These are phyloP conservation scores for Bos taurus DNA, from an alignment of 2,113 vertebrate species.

Conservation along the genomic window DNA sequence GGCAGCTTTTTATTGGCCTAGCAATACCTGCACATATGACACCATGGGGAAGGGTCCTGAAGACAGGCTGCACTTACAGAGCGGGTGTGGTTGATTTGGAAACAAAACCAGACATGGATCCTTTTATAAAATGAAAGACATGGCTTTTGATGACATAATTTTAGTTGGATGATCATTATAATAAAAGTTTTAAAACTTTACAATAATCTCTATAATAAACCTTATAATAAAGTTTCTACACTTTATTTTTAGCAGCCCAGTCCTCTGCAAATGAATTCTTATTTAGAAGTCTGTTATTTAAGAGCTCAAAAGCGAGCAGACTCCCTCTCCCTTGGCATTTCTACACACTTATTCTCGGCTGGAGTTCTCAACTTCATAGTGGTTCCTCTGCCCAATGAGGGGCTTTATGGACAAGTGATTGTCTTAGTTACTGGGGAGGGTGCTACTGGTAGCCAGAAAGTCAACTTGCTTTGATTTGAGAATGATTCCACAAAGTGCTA, in stretches of 20 bases:
- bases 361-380: background rate
- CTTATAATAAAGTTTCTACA: background rate
- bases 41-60: background rate
- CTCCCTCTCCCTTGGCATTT: fast-evolving
- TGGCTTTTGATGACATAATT: background rate
- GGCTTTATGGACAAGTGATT: background rate
- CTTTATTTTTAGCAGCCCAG: background rate
- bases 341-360: background rate
- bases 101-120: background rate
- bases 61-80: background rate
- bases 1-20: background rate
- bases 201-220: background rate
- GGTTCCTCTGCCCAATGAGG: background rate
- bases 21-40: background rate
- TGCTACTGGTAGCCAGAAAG: background rate
- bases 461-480: background rate
- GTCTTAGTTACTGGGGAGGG: background rate
- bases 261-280: background rate
- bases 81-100: background rate
- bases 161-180: background rate
- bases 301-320: background rate
- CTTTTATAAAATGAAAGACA: background rate
- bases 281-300: background rate
- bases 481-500: background rate
- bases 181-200: background rate